Conservation (phyloP, 2,797 vertebrate genomes). For the Schizopygopsis pylzovi region DNA sequence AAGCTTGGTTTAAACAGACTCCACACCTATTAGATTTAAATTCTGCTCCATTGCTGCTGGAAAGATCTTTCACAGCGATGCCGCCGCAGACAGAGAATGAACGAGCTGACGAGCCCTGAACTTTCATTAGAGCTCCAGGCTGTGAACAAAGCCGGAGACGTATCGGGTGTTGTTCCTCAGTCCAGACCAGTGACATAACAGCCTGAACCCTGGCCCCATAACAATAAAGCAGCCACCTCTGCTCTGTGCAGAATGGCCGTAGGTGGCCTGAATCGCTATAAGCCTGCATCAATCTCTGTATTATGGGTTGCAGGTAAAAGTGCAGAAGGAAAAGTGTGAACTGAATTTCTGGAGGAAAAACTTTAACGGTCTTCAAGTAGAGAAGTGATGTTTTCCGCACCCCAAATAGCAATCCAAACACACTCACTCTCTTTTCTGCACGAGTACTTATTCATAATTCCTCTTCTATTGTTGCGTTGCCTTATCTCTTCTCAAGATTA, state of each 20-base stretch:
- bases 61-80: constrained; percentile 32
- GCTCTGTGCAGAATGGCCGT: not conserved
- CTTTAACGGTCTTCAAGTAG: not conserved
- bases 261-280: constrained; percentile 35
- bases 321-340: not conserved
- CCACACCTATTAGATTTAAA: constrained; percentile 43
- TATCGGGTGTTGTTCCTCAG: constrained; percentile 22
- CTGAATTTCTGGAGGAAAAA: constrained; percentile 1
- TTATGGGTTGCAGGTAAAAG: not conserved
- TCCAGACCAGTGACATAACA: constrained; percentile 33
- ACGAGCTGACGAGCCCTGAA: constrained; percentile 30
- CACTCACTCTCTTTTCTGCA: not conserved
- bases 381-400: not conserved
- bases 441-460: constrained; percentile 34
- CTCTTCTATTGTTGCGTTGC: constrained; percentile 38
- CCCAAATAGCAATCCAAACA: not conserved
- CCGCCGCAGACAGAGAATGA: constrained; percentile 1
- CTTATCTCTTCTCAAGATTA: constrained; percentile 39
- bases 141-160: constrained; percentile 20
- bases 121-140: constrained; percentile 43
- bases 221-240: constrained; percentile 31
- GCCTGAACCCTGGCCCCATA: constrained; percentile 41
- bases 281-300: constrained; percentile 25
- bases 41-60: constrained; percentile 32
- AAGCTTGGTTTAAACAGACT: constrained; percentile 28